These are phyloP conservation scores for Nasonia giraulti DNA, from an alignment of 1,140 invertebrate genomes.

Conservation along the genomic window DNA sequence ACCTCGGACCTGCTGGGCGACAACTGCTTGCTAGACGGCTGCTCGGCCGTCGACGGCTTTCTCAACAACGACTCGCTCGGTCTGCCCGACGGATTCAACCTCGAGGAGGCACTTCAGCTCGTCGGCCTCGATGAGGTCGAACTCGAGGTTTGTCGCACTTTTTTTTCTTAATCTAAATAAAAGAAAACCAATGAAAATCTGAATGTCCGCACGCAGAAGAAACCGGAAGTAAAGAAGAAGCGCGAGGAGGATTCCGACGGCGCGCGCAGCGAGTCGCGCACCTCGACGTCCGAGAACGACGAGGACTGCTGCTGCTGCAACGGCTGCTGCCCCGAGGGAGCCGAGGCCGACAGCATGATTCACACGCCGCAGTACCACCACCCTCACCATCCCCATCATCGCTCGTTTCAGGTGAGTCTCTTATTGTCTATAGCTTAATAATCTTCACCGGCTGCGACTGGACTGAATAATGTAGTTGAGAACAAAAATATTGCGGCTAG, in stretches of 20 bases:
- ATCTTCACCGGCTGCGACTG: too few relatives aligned
- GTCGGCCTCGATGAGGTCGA: conserved; percentile 81
- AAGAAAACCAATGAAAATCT: background rate
- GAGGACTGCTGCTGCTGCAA: conserved; percentile 59
- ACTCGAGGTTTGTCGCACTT: conserved; percentile 68
- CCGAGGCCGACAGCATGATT: conserved; percentile 76
- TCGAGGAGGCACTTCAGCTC: conserved; percentile 83
- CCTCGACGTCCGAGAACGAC: conserved; percentile 56
- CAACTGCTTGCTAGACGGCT: conserved; percentile 63
- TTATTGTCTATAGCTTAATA: background rate
- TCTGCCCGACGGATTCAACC: conserved; percentile 78
- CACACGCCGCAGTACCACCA: conserved; percentile 80
- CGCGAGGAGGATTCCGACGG: conserved; percentile 60
- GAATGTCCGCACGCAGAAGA: conserved; percentile 52
- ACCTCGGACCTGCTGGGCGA: conserved; percentile 67
- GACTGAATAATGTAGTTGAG: too few relatives aligned
- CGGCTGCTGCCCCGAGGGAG: conserved; percentile 9
- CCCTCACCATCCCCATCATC: conserved; percentile 75
- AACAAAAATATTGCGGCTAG: too few relatives aligned
- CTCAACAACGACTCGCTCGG: conserved; percentile 69
- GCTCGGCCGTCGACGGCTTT: conserved; percentile 68
- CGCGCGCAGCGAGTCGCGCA: conserved; percentile 57
- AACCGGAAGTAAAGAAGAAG: conserved; percentile 65
- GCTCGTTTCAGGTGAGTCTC: conserved; percentile 76
- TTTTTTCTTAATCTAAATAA: background rate